phyloP scores from a whole-genome alignment of 2,797 vertebrate species.

The Clarias platycephalus region DNA sequence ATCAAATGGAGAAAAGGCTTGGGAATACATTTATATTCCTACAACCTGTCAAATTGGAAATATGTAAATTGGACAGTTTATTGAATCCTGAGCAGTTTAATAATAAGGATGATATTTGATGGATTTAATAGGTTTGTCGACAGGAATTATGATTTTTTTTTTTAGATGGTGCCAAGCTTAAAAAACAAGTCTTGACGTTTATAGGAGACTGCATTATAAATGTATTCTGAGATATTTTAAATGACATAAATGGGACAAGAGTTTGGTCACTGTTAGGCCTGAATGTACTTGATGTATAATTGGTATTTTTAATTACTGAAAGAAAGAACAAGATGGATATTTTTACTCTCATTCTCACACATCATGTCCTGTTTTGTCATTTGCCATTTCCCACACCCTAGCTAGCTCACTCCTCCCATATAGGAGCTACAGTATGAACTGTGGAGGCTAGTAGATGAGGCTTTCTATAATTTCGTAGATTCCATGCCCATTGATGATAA shows the following conservation, averaged over 20 bases:
- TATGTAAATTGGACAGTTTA: constrained; percentile 62
- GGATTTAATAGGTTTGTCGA: constrained; percentile 55
- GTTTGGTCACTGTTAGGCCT: background rate
- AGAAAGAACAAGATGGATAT: background rate
- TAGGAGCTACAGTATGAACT: no score
- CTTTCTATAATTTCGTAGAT: no score
- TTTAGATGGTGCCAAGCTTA: background rate
- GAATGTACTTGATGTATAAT: background rate
- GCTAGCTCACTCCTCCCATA: background rate
- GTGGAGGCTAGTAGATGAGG: background rate
- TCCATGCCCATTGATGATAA: no score
- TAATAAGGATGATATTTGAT: constrained; percentile 57
- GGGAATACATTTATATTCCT: constrained; percentile 57
- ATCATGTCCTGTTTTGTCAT: background rate
- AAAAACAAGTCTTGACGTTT: constrained; percentile 41
- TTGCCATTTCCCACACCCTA: background rate
- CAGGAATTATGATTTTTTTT: constrained; percentile 38
- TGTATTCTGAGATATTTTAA: background rate
- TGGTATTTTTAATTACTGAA: background rate
- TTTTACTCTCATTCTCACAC: background rate
- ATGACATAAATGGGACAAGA: background rate
- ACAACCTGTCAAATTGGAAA: constrained; percentile 63
- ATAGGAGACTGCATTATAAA: constrained; percentile 35
- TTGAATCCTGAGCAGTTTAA: constrained; percentile 56
- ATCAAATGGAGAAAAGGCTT: constrained; percentile 52